Evolutionary conservation across 2,888 invertebrate genomes (phyloP), one percentile per base, ranked within the genome.

Genomic region (Clanis bilineata): DNA sequence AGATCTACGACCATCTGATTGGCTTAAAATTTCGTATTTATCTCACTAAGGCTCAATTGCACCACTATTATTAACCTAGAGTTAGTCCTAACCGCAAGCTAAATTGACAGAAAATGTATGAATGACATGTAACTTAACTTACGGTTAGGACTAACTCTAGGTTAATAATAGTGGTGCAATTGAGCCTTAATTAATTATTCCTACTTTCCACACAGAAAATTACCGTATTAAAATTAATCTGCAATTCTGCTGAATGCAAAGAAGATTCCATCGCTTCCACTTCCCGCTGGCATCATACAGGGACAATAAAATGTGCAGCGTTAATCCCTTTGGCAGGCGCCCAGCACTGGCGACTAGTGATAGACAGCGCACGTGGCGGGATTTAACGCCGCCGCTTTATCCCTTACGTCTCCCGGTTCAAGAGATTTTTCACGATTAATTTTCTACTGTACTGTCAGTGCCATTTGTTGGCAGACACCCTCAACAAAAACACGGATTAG

Each of bases 361-460:
- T 85, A 88, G 90, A 88, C 85, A 80, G 79, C 76, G 84, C 89
- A 88, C 90, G 90, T 89, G 90, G 76, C 85, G 64, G 77, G 88
- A 82, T 85, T 90, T 88, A 90, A 77, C 82, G 79, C 69, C 74
- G 74, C 72, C 82, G 78, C 79, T 74, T 77, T 78, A 76, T 73
- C 77, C 76, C 72, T 68, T 56, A 44, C 70, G 73, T 80, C 79
- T 51, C 82, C 75, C 70, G 76, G 74, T 81, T 72, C 72, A 79
- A 83, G 79, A 85, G 86, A 89, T 89, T 90, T 89, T 90, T 87
- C 90, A 86, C 87, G 87, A 90, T 90, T 89, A 90, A 90, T 90
- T 88, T 84, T 85, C 82, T 84, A 80, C 80, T 82, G 78, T 74
- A 79, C 85, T 89, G 90, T 90, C 91, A 88, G 79, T 88, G 78